Evolutionary conservation across 37 sponge, comb jelly and placozoan genomes (phyloP), one percentile per base, ranked within the genome.

Genomic region (Crambe crambe): DNA sequence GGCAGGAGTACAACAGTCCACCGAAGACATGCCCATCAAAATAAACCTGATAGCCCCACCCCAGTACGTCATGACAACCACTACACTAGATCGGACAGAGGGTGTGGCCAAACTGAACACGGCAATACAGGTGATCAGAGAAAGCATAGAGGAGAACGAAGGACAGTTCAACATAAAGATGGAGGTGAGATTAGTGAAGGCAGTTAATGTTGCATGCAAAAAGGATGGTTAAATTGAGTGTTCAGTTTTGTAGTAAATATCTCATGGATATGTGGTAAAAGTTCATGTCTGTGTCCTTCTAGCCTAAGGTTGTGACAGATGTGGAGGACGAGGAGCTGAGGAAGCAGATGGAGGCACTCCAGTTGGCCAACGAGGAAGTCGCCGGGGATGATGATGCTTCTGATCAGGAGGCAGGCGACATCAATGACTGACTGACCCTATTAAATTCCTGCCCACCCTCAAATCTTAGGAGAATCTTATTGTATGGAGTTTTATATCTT

Each of bases 11-110:
- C 39, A 35, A 15, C 73, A 84, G 36, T 91, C 96, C 23, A 91
- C 93, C 0, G 94, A 91, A 77, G 94, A 84, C 25, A 78, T 97
- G 78, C 97, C 97, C 32, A 70, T 84, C 26, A 38, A 93, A 92
- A 98, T 98, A 66, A 95, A 95, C 63, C 86, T 98, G 63, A 98
- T 98, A 56, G 99, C 99, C 20, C 99, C 99, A 0, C 99, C 99
- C 58, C 85, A 94, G 62, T 98, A 98, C 69, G 96, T 98, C 35
- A 90, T 98, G 67, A 86, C 96, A 0, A 92, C 94, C 30, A 93
- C 88, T 31, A 93, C 97, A 10, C 74, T 95, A 59, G 94, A 98
- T 72, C 75, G 89, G 58, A 88, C 87, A 26, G 94, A 98, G 59
- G 99, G 99, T 8, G 86, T 98, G 42, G 92, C 95, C 23, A 80